These are phyloP conservation scores for Apogon hyalosoma DNA, from an alignment of 2,797 vertebrate genomes.

Conservation along the genomic window DNA sequence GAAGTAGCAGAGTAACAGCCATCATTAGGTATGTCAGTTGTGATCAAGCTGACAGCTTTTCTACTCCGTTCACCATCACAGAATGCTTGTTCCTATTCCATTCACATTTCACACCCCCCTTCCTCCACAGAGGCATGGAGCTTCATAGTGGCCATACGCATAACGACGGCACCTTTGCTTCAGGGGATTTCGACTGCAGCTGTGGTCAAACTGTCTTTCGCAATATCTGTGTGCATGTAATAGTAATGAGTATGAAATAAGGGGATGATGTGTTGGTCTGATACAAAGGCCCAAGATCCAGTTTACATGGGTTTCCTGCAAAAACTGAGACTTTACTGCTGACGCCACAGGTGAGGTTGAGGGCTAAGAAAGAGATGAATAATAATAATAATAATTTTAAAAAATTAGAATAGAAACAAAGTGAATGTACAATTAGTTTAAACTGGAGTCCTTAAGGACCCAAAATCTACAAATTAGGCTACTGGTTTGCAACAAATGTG, in stretches of 20 bases:
- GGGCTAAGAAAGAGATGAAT: constrained; percentile 12
- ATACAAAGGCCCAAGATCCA: constrained; percentile 22
- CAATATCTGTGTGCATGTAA: constrained; percentile 4
- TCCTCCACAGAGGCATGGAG: constrained; percentile 7
- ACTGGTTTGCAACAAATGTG: constrained; percentile 42
- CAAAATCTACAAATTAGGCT: constrained; percentile 33
- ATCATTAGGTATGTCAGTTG: constrained; percentile 33
- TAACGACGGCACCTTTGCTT: constrained; percentile 21
- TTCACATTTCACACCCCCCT: constrained; percentile 50
- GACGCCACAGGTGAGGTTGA: constrained; percentile 12
- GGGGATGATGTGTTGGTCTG: constrained; percentile 8
- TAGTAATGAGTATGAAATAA: not conserved
- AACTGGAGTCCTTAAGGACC: constrained; percentile 30
- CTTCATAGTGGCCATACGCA: constrained; percentile 10
- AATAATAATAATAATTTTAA: too few relatives aligned
- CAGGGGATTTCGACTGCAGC: not conserved
- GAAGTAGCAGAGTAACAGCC: constrained; percentile 25
- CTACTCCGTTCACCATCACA: constrained; percentile 35
- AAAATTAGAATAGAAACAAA: constrained; percentile 2
- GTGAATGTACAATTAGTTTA: constrained; percentile 6
- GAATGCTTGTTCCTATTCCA: constrained; percentile 36
- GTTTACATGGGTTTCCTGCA: constrained; percentile 21
- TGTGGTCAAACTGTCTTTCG: constrained; percentile 9
- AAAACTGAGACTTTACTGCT: constrained; percentile 1
- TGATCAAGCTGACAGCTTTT: constrained; percentile 48